phyloP scores from a whole-genome alignment of 2,888 invertebrate species.

The Trachelus stipa region DNA sequence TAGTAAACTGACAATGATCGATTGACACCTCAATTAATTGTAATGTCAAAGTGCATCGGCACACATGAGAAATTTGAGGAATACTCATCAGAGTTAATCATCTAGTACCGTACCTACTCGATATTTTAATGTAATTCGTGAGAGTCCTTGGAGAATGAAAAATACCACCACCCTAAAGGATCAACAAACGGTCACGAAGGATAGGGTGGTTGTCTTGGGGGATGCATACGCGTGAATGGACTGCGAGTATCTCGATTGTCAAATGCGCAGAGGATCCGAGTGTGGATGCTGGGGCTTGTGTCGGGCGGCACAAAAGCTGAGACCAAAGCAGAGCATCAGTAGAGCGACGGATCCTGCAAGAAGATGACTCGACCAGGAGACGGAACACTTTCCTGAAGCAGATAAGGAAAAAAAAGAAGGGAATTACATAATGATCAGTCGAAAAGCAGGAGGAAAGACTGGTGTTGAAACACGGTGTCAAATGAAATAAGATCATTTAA shows the following conservation, averaged over 20 bases:
- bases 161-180: slow-evolving; percentile 20
- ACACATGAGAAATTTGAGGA: not conserved
- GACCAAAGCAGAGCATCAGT: slow-evolving; percentile 69
- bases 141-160: not conserved
- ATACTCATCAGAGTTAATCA: not conserved
- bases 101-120: not conserved
- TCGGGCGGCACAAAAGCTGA: slow-evolving; percentile 72
- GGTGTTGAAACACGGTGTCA: too few species aligned
- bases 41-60: not conserved
- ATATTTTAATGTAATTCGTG: not conserved
- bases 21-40: not conserved
- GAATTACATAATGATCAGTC: not conserved
- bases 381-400: slow-evolving; percentile 70
- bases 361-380: slow-evolving; percentile 72
- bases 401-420: slow-evolving; percentile 17
- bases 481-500: too few species aligned
- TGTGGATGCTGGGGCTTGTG: slow-evolving; percentile 66
- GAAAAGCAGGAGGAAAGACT: not conserved
- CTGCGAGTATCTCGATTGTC: slow-evolving; percentile 60
- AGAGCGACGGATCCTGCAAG: slow-evolving; percentile 69
- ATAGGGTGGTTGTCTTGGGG: slow-evolving; percentile 54
- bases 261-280: slow-evolving; percentile 58
- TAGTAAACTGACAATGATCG: too few species aligned
- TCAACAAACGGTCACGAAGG: slow-evolving; percentile 62
- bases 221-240: slow-evolving; percentile 59